phyloP scores from a whole-genome alignment of 2,888 invertebrate species.

The Galeopsomyia nigrocyanea region DNA sequence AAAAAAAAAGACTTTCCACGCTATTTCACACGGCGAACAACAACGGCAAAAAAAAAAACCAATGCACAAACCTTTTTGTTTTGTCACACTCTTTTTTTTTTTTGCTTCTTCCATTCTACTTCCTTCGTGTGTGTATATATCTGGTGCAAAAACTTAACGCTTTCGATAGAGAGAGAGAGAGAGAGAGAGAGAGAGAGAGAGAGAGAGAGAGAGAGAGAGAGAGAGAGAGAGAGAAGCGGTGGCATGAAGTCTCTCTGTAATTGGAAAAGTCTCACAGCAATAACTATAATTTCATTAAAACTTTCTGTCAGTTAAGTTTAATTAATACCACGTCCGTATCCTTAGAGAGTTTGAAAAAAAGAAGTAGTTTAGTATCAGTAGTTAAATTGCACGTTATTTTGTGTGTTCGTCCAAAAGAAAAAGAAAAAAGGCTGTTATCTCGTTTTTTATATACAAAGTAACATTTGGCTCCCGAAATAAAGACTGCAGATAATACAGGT shows the following conservation, averaged over 20 bases:
- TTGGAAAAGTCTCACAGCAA: constrained; percentile 26
- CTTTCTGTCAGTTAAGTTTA: constrained; percentile 28
- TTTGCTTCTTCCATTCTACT: background rate
- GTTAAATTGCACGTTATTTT: constrained; percentile 17
- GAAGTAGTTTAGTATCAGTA: constrained; percentile 21
- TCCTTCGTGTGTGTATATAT: background rate
- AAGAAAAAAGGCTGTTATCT: no score
- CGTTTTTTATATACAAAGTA: background rate
- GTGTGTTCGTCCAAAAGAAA: constrained; percentile 9
- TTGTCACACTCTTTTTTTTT: background rate
- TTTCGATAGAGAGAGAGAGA: no score
- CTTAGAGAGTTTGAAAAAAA: background rate
- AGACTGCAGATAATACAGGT: no score
- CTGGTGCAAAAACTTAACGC: no score
- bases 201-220: no score
- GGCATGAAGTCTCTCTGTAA: constrained; percentile 17
- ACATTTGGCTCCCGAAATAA: constrained; percentile 17
- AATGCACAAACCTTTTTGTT: constrained; percentile 13
- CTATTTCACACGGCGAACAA: no score
- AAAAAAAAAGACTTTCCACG: no score
- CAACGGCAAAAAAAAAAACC: background rate
- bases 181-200: no score
- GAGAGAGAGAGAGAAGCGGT: background rate
- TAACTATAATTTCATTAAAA: constrained; percentile 38
- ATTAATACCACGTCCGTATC: constrained; percentile 24